Percentiles rank a stretch among this genome's conserved stretches.
These are phyloP conservation scores for Beroe forskalii DNA, from an alignment of 37 sponge, comb jelly and placozoan species.

Conservation along the genomic window DNA sequence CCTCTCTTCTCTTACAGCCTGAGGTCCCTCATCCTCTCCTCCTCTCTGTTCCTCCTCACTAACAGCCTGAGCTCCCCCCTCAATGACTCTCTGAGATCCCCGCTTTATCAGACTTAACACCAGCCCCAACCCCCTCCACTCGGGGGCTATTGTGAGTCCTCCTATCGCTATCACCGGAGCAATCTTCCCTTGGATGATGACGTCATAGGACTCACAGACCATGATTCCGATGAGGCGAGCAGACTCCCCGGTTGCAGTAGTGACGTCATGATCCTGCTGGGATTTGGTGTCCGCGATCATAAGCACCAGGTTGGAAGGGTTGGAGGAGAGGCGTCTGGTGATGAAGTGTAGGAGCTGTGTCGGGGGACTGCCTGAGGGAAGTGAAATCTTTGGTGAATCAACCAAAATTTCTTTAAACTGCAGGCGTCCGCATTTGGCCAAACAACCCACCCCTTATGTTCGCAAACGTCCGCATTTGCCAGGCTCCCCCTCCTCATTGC, in stretches of 20 bases:
- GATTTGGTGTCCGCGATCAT: slow-evolving; percentile 3
- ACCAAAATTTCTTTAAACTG: too few relatives aligned
- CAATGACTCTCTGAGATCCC: neutral
- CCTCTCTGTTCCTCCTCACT: too few relatives aligned
- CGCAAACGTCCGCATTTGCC: too few relatives aligned
- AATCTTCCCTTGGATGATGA: slow-evolving; percentile 21
- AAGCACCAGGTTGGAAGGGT: slow-evolving; percentile 1
- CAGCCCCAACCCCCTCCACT: slow-evolving; percentile 9
- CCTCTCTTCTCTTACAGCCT: too few relatives aligned
- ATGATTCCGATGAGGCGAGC: neutral
- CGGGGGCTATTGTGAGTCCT: neutral
- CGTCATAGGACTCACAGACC: neutral
- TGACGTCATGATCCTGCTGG: too few relatives aligned
- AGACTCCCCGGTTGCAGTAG: neutral
- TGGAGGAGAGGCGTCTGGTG: neutral
- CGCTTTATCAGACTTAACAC: neutral
- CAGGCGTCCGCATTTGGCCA: too few relatives aligned
- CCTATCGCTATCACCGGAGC: neutral
- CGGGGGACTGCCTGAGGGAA: neutral
- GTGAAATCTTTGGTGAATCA: too few relatives aligned
- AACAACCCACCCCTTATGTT: too few relatives aligned
- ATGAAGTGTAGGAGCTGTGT: neutral
- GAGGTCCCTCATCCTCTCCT: too few relatives aligned
- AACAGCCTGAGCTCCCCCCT: too few relatives aligned
- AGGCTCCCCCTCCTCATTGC: too few relatives aligned